Percentiles rank a stretch among this genome's conserved stretches.
Evolutionary conservation across 35 echinoderm and acorn worm genomes (phyloP).

Genomic region (Strongylocentrotus purpuratus): DNA sequence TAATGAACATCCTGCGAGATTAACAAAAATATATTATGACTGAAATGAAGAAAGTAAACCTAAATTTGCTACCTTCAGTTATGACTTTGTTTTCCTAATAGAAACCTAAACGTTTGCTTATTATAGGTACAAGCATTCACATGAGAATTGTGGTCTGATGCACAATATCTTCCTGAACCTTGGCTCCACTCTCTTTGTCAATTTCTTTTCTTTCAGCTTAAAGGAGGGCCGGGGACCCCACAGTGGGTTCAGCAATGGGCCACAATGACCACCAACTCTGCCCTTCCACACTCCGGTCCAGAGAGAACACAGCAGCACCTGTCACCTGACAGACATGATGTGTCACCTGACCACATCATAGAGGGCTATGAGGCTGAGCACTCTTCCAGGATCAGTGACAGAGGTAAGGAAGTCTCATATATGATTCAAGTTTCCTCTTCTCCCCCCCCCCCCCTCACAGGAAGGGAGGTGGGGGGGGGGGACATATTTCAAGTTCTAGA

Average conservation of each 20-base stretch:
- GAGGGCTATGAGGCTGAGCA: slow-evolving; percentile 10
- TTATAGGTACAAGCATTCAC: background rate
- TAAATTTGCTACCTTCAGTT: too few relatives aligned
- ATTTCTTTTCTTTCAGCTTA: background rate
- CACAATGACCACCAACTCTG: slow-evolving; percentile 44
- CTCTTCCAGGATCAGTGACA: slow-evolving; percentile 11
- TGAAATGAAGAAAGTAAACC: too few relatives aligned
- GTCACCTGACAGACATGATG: background rate
- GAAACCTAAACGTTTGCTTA: too few relatives aligned
- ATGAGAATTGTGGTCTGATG: background rate
- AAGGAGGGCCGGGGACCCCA: slow-evolving; percentile 36
- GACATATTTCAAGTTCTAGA: background rate
- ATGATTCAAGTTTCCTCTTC: background rate
- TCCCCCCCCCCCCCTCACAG: background rate
- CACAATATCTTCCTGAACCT: background rate
- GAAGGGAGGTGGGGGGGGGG: background rate
- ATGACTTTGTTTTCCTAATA: too few relatives aligned
- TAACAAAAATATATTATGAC: too few relatives aligned
- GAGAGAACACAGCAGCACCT: background rate
- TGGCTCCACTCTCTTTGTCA: background rate
- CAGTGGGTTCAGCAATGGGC: slow-evolving; percentile 54
- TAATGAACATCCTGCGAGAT: background rate
- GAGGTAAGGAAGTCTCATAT: background rate
- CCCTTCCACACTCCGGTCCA: background rate
- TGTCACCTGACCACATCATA: slow-evolving; percentile 7